Conservation (phyloP, 2,888 invertebrate species). For the Cabera pusaria region DNA sequence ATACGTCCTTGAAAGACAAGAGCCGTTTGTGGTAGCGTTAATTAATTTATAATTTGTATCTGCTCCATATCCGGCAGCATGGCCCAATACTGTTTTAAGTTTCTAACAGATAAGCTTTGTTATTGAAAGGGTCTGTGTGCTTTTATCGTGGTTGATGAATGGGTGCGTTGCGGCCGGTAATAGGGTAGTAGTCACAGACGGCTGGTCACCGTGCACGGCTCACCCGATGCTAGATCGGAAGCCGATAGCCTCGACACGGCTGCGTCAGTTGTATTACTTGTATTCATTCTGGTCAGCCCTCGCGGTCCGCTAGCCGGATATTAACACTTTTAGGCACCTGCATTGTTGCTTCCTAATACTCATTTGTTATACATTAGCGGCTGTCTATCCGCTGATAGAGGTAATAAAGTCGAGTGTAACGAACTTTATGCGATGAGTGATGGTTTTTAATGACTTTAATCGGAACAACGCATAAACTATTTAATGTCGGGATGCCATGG, state of each 20-base stretch:
- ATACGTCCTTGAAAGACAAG: slow-evolving; percentile 14
- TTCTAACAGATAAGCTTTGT: slow-evolving; percentile 21
- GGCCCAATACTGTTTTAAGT: slow-evolving; percentile 13
- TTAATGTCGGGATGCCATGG: too few species aligned
- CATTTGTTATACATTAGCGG: slow-evolving; percentile 23
- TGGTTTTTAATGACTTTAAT: too few species aligned
- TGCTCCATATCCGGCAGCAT: slow-evolving; percentile 18
- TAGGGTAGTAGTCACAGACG: slow-evolving; percentile 40
- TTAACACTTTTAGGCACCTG: slow-evolving; percentile 59
- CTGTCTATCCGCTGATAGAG: slow-evolving; percentile 12
- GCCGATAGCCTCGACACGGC: slow-evolving; percentile 66
- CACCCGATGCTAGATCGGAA: slow-evolving; percentile 56
- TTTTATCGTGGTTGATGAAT: slow-evolving; percentile 26
- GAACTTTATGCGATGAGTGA: too few species aligned
- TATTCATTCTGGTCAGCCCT: slow-evolving; percentile 53
- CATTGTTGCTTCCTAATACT: slow-evolving; percentile 31
- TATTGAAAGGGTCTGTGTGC: slow-evolving; percentile 21
- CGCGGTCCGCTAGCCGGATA: slow-evolving; percentile 70
- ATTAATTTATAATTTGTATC: slow-evolving; percentile 21
- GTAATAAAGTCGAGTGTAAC: too few species aligned
- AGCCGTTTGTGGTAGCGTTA: slow-evolving; percentile 14
- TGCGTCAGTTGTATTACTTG: slow-evolving; percentile 47
- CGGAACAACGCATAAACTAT: too few species aligned
- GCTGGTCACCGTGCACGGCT: slow-evolving; percentile 22
- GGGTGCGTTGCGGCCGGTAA: slow-evolving; percentile 14